phyloP scores from a whole-genome alignment of 92 coral and sea anemone genomes.

The Palythoa grandis region DNA sequence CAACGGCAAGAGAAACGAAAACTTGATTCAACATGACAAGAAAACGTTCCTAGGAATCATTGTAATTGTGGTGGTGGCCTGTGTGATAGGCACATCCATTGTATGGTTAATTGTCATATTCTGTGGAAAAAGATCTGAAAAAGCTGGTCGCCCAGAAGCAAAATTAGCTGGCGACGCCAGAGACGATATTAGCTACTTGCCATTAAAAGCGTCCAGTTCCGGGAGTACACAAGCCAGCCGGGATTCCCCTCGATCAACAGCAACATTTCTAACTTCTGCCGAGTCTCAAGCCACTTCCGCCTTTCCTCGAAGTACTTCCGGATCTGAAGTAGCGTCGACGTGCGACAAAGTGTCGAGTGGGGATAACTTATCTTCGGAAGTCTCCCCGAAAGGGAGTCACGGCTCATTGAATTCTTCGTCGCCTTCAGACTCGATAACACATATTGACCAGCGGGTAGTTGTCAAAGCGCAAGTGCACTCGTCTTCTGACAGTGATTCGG shows the following conservation, averaged over 20 bases:
- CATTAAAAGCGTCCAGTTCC: constrained; percentile 78
- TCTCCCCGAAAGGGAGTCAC: constrained; percentile 82
- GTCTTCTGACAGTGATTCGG: constrained; percentile 85
- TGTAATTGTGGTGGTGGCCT: constrained; percentile 77
- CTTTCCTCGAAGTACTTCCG: constrained; percentile 61
- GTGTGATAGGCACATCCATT: constrained; percentile 81
- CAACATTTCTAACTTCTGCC: constrained; percentile 78
- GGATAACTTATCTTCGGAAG: constrained; percentile 73
- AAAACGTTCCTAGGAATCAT: constrained; percentile 86
- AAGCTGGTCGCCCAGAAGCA: constrained; percentile 4
- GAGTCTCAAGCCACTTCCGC: constrained; percentile 80
- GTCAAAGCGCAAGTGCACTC: constrained; percentile 74
- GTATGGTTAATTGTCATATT: constrained; percentile 83
- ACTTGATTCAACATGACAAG: constrained; percentile 71
- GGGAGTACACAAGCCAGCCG: constrained; percentile 87
- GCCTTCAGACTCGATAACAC: constrained; percentile 70
- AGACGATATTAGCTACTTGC: constrained; percentile 55
- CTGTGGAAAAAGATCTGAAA: constrained; percentile 65
- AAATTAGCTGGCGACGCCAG: constrained; percentile 14
- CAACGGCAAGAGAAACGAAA: constrained; percentile 31
- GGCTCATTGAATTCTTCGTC: constrained; percentile 76
- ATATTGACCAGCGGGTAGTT: constrained; percentile 64
- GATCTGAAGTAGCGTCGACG: constrained; percentile 70
- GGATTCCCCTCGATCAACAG: constrained; percentile 89
- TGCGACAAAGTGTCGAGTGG: constrained; percentile 74